Percentiles rank a stretch among this genome's conserved stretches.
phyloP scores from a whole-genome alignment of 2,113 vertebrate genomes.

The Crotalus helleri region DNA sequence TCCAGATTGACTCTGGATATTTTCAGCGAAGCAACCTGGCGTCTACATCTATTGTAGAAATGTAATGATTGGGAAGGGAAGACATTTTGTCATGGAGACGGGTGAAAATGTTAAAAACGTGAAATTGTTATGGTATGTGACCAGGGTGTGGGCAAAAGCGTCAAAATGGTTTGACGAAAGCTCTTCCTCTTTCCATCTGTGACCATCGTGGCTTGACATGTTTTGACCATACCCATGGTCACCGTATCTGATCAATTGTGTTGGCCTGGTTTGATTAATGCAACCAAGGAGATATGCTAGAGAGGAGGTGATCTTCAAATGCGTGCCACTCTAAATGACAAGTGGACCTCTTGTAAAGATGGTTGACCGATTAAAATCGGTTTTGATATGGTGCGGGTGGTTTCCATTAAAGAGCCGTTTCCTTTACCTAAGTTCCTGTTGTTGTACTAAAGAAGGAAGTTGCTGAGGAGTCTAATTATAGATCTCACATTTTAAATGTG shows the following conservation, averaged over 20 bases:
- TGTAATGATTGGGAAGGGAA: background rate
- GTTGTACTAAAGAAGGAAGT: background rate
- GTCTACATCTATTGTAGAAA: background rate
- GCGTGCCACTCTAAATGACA: background rate
- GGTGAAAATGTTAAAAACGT: background rate
- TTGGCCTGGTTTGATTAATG: background rate
- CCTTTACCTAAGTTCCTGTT: background rate
- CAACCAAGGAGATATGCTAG: background rate
- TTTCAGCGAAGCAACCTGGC: background rate
- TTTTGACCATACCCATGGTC: background rate
- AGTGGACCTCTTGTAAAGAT: background rate
- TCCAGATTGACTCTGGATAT: background rate
- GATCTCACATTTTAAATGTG: background rate
- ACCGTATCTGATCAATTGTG: background rate
- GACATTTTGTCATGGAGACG: background rate
- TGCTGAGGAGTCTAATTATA: no score
- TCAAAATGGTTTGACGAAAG: background rate
- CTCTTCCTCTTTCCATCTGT: background rate
- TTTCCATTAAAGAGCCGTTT: background rate
- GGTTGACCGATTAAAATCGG: background rate
- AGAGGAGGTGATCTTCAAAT: background rate
- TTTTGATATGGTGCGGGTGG: background rate
- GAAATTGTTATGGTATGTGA: background rate
- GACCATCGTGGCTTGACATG: background rate
- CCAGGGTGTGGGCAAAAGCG: background rate